Evolutionary conservation across 2,888 invertebrate genomes (phyloP), one percentile per base, ranked within the genome.

Genomic region (Sarcophaga variegata): DNA sequence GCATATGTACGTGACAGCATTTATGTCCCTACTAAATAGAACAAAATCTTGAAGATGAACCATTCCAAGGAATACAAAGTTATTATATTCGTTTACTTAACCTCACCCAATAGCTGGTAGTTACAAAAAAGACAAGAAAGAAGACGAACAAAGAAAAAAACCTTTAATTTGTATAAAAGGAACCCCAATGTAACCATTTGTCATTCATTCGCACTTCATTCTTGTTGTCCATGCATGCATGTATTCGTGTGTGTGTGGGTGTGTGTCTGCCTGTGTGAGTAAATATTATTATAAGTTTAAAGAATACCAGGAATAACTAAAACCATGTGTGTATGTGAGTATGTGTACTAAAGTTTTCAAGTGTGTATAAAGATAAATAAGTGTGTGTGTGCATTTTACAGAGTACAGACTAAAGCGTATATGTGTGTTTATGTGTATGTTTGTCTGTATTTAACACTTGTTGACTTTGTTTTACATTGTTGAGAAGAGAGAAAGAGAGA

Each of bases 391-490:
- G 59, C 75, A 70, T 27, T 75, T 76, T 62, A 49, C 4, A 45
- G 11, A 47, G 45, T 20, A 74, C 54, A 70, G 22, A 59, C 59
- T 12, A 64, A 77, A 74, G 62, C 72, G 64, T 25, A 6, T 6
- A 6, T 37, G 8, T 37, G 0, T 37, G 37, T 37, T 8, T 37
- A 8, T 37, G 37, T 37, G 37, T 37, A 12, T 62, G 27, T 47
- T 11, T 67, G 45, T 64, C 59, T 49, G 37, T 76, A 71, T 66
- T 77, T 81, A 71, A 62, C 83, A 86, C 80, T 86, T 86, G 86
- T 86, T 86, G 86, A 86, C 83, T 86, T 86, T 76, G 70, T 79
- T 67, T 78, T 67, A 27, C 37, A 81, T 75, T 81, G 77, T 76
- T 22, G 37, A 37, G 37, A 37, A 37, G 37, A 8, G 6, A 37